Evolutionary conservation across 2,113 vertebrate species (phyloP).

Genomic region (Grallaria varia): DNA sequence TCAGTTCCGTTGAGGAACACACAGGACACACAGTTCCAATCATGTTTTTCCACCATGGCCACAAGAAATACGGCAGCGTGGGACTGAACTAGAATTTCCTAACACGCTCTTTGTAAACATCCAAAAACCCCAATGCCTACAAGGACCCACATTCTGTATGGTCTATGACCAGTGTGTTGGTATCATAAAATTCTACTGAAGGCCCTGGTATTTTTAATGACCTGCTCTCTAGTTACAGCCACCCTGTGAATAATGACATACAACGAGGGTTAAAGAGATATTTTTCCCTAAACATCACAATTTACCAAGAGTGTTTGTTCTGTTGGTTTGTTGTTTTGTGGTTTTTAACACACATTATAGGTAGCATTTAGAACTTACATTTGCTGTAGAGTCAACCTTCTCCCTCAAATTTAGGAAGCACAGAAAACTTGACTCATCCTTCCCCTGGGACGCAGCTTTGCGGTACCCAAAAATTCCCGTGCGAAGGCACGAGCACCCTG

Average conservation of each 20-base stretch:
- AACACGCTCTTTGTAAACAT: not conserved
- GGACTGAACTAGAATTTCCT: not conserved
- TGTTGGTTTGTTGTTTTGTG: not conserved
- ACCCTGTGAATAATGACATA: fast-evolving
- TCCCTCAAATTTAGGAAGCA: not conserved
- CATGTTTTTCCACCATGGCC: not conserved
- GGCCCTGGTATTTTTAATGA: not conserved
- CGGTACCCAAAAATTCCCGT: fast-evolving
- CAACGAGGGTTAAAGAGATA: not conserved
- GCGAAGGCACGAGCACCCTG: not conserved
- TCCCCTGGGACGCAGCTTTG: fast-evolving
- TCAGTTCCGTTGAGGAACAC: not conserved
- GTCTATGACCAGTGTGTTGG: fast-evolving
- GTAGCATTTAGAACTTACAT: not conserved
- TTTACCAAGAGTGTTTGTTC: not conserved
- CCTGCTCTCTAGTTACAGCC: not conserved
- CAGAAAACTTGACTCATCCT: not conserved
- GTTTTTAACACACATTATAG: fast-evolving
- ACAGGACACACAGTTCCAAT: not conserved
- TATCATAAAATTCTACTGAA: not conserved
- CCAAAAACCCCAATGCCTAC: not conserved
- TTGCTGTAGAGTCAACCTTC: fast-evolving
- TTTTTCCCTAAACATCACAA: not conserved
- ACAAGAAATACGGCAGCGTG: fast-evolving
- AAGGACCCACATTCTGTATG: not conserved